These are phyloP conservation scores for Teleopsis dalmanni DNA, from an alignment of 1,140 invertebrate genomes.

Conservation along the genomic window DNA sequence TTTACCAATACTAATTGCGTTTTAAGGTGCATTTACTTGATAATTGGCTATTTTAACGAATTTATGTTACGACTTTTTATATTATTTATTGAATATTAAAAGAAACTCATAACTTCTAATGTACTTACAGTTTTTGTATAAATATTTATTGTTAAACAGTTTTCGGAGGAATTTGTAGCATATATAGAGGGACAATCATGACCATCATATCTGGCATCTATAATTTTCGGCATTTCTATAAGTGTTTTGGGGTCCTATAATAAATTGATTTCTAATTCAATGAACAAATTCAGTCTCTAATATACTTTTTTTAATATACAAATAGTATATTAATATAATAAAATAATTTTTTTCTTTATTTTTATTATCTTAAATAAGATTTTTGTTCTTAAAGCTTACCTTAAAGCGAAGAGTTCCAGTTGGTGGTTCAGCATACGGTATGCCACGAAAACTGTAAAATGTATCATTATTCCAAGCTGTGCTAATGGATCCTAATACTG, in stretches of 20 bases:
- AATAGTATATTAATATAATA: background rate
- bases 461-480: constrained; percentile 5
- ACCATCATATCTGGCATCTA: constrained; percentile 42
- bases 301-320: background rate
- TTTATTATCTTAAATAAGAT: background rate
- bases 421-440: constrained; percentile 55
- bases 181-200: constrained; percentile 32
- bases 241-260: constrained; percentile 13
- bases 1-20: no score
- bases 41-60: no score
- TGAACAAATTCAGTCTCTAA: background rate
- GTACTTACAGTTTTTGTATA: constrained; percentile 49
- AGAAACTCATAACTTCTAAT: no score
- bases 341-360: background rate
- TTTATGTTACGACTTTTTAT: no score
- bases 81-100: no score
- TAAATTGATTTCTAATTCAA: background rate
- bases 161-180: constrained; percentile 46
- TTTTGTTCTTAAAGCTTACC: constrained; percentile 25
- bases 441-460: constrained; percentile 57
- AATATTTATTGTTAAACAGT: constrained; percentile 59
- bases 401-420: constrained; percentile 31
- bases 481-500: background rate
- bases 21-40: no score
- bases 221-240: constrained; percentile 12